Evolutionary conservation across 2,113 vertebrate genomes (phyloP).

Genomic region (Hippocampus zosterae): DNA sequence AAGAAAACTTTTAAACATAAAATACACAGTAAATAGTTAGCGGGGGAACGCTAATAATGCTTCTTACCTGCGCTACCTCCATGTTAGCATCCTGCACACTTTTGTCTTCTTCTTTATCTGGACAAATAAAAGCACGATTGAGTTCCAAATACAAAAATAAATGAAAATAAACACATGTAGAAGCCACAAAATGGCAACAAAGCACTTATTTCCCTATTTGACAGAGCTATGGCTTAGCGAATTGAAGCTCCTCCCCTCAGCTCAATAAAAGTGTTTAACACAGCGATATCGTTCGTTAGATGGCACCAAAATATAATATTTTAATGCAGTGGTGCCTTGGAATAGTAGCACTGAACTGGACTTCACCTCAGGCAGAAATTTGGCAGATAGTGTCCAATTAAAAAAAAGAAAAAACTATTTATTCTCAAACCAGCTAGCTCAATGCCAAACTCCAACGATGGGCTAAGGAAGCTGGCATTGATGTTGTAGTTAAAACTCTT

Average conservation of each 20-base stretch:
- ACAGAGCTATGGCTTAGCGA: not conserved
- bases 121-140: slow-evolving; percentile 6
- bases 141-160: not conserved
- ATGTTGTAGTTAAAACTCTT: not conserved
- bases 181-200: not conserved
- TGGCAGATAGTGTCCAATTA: not conserved
- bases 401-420: not conserved
- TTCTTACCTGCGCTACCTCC: slow-evolving; percentile 62
- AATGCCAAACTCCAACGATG: not conserved
- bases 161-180: not conserved
- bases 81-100: slow-evolving; percentile 48
- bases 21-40: not conserved
- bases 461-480: not conserved
- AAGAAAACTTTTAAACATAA: not conserved
- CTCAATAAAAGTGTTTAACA: not conserved
- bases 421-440: not conserved
- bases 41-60: too few relatives aligned
- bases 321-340: not conserved
- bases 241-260: not conserved
- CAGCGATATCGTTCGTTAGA: not conserved
- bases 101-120: slow-evolving; percentile 45
- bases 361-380: not conserved
- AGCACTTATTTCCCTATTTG: not conserved
- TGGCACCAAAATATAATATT: not conserved
- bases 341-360: not conserved